These are phyloP conservation scores for Gortyna flavago DNA, from an alignment of 2,888 invertebrate species.

Conservation along the genomic window DNA sequence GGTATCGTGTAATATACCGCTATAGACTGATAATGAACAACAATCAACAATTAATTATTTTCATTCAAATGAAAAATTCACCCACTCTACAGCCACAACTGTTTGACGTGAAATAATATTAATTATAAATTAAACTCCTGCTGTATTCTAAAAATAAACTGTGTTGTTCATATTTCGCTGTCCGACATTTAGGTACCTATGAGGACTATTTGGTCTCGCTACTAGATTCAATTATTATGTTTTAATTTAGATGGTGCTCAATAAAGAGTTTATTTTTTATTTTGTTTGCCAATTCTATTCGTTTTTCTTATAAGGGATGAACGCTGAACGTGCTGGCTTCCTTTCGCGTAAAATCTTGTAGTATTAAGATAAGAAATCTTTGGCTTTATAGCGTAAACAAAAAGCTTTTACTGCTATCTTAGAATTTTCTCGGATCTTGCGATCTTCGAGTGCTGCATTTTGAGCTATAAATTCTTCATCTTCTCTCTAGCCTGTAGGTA, in stretches of 20 bases:
- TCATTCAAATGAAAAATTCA: neutral
- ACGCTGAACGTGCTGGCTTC: constrained; percentile 16
- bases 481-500: neutral
- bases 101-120: neutral
- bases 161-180: neutral
- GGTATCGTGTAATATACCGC: neutral
- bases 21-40: neutral
- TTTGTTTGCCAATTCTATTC: constrained; percentile 11
- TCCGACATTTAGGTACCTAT: constrained; percentile 1
- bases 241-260: neutral
- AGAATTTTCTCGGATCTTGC: constrained; percentile 40
- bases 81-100: neutral
- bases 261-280: constrained; percentile 4
- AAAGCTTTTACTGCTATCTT: constrained; percentile 40
- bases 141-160: constrained; percentile 10
- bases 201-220: neutral
- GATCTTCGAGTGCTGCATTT: constrained; percentile 33
- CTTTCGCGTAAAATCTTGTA: constrained; percentile 18
- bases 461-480: constrained; percentile 40
- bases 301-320: constrained; percentile 11
- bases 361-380: constrained; percentile 26
- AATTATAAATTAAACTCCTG: neutral
- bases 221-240: constrained; percentile 1
- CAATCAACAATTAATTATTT: neutral
- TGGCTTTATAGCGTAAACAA: constrained; percentile 43